Evolutionary conservation across 2,797 vertebrate genomes (phyloP).

Genomic region (Sparidentex hasta): DNA sequence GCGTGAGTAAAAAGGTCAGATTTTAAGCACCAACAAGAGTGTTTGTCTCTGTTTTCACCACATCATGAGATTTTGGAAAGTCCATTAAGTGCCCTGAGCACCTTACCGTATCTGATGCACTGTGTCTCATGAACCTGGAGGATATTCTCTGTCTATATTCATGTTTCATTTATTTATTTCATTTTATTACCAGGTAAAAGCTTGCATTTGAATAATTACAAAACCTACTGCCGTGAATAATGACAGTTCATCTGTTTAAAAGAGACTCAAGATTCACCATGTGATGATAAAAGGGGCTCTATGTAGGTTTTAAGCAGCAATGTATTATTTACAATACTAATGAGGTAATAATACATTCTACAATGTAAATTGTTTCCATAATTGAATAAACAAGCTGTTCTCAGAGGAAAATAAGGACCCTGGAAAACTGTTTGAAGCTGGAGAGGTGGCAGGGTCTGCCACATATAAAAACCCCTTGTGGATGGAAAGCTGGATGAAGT

Average conservation of each 20-base stretch:
- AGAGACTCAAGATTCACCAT: not conserved
- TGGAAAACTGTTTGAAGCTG: too few relatives aligned
- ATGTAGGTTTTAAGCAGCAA: too few relatives aligned
- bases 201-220: not conserved
- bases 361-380: too few relatives aligned
- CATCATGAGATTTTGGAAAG: not conserved
- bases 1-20: not conserved
- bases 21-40: not conserved
- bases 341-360: too few relatives aligned
- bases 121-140: not conserved
- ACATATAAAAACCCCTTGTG: too few relatives aligned
- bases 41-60: not conserved
- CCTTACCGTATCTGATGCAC: too few relatives aligned
- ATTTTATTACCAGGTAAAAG: not conserved
- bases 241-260: not conserved
- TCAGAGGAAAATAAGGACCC: too few relatives aligned
- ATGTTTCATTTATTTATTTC: too few relatives aligned
- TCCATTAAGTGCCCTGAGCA: not conserved
- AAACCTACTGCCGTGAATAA: not conserved
- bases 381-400: too few relatives aligned
- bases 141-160: not conserved
- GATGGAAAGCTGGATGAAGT: too few relatives aligned
- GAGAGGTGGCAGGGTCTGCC: too few relatives aligned
- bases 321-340: too few relatives aligned
- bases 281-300: not conserved